Base-by-base conservation (phyloP, 2,888 invertebrate species). In the Metalampra italica region DNA sequence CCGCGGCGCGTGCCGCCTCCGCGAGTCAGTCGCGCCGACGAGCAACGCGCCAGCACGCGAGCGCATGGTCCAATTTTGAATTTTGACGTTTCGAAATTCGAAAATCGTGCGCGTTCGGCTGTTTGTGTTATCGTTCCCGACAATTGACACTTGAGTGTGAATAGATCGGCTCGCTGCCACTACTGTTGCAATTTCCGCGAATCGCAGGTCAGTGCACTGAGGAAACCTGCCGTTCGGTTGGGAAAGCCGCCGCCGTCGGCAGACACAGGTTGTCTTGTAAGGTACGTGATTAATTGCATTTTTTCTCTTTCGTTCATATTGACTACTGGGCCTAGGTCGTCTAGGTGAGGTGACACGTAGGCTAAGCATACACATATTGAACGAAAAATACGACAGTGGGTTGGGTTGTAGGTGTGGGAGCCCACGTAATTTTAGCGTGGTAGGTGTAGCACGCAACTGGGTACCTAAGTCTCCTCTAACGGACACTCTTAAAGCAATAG, bases 1-100 rank as follows among this genome's bases (percentile, higher is more conserved):
- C 78, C 80, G 82, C 80, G 82, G 87, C 83, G 80, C 82, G 87
- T 84, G 87, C 87, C 80, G 75, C 66, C 72, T 72, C 62, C 66
- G 71, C 71, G 77, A 73, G 62, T 85, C 84, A 85, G 85, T 86
- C 84, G 85, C 80, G 81, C 76, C 68, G 77, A 74, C 77, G 74
- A 69, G 71, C 78, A 75, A 74, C 79, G 87, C 85, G 77, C 77
- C 56, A 70, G 64, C 72, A 79, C 85, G 79, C 78, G 82, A 79
- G 77, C 79, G 83, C 83, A 79, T 69, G 75, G 66, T 64, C 63
- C 62, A 58, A 55, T 64, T 62, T 63, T 55, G 53, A 62, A 66
- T 67, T 76, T 79, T 75, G 72, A 80, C 82, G 78, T 81, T 77
- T 77, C 66, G 70, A 81, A 79, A 76, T 77, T 81, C 70, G 54